These are phyloP conservation scores for Stegostoma tigrinum DNA, from an alignment of 2,113 vertebrate genomes.

Conservation along the genomic window DNA sequence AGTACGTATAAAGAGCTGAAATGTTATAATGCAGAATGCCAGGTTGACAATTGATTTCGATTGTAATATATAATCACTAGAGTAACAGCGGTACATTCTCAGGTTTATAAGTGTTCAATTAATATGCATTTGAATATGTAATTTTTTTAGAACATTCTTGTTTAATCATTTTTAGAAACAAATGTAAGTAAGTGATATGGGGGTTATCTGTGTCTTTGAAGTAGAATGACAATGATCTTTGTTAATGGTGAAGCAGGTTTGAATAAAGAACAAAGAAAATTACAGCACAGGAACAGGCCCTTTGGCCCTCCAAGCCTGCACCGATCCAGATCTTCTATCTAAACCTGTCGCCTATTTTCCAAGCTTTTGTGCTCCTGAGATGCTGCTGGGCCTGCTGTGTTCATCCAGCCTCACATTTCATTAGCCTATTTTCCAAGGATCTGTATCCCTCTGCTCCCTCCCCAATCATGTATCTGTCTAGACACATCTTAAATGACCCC, in stretches of 20 bases:
- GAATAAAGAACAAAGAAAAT: background rate
- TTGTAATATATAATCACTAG: background rate
- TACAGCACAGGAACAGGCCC: no score
- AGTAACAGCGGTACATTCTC: background rate
- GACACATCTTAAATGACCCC: no score
- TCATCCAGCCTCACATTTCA: no score
- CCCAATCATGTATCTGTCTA: no score
- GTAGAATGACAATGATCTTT: background rate
- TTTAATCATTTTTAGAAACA: background rate
- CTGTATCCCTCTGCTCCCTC: no score
- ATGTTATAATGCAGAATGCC: background rate
- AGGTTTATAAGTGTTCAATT: background rate
- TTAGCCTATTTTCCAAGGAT: no score
- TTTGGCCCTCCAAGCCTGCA: no score
- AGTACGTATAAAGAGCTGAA: background rate
- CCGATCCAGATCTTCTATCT: no score
- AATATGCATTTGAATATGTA: background rate
- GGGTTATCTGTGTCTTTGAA: no score
- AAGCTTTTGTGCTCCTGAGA: no score
- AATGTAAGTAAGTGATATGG: background rate
- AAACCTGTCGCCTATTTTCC: no score
- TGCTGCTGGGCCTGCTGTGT: no score
- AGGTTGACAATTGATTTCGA: background rate
- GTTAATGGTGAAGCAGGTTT: background rate
- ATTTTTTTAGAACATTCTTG: background rate